Evolutionary conservation across 2,113 vertebrate species (phyloP).

Genomic region (Chionis minor): DNA sequence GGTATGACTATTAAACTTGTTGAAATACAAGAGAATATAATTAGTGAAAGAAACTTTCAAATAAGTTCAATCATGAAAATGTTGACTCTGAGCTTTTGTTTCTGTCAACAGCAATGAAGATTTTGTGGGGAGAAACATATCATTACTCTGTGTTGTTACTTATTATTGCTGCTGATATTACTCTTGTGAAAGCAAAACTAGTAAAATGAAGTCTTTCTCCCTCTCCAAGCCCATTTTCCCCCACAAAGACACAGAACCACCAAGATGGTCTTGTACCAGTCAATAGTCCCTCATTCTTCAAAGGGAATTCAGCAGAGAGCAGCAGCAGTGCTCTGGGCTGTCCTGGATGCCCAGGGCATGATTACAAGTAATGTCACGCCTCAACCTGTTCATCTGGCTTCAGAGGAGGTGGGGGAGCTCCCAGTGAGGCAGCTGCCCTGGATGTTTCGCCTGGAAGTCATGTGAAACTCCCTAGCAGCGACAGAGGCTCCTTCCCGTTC

Average conservation of each 20-base stretch:
- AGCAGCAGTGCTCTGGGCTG: not conserved
- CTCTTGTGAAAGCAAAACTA: not conserved
- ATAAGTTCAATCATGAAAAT: not conserved
- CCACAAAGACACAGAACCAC: not conserved
- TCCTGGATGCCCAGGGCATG: not conserved
- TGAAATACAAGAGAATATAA: not conserved
- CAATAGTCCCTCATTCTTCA: fast-evolving
- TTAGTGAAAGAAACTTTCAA: not conserved
- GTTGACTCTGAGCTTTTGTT: not conserved
- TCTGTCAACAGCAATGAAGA: not conserved
- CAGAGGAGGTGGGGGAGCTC: not conserved
- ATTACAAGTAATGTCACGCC: not conserved
- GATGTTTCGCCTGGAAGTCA: not conserved
- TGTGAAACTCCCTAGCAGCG: not conserved
- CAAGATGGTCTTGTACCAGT: not conserved
- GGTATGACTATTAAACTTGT: not conserved
- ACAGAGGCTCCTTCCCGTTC: not conserved
- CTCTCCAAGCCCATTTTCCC: not conserved
- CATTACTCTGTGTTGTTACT: not conserved
- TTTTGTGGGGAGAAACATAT: not conserved
- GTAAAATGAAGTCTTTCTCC: not conserved
- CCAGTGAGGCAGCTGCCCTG: not conserved
- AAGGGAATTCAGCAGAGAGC: not conserved
- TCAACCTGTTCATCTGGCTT: conserved; percentile 13
- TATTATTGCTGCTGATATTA: not conserved